Conservation (phyloP, 2,113 vertebrate species). For the Scolopax mira region DNA sequence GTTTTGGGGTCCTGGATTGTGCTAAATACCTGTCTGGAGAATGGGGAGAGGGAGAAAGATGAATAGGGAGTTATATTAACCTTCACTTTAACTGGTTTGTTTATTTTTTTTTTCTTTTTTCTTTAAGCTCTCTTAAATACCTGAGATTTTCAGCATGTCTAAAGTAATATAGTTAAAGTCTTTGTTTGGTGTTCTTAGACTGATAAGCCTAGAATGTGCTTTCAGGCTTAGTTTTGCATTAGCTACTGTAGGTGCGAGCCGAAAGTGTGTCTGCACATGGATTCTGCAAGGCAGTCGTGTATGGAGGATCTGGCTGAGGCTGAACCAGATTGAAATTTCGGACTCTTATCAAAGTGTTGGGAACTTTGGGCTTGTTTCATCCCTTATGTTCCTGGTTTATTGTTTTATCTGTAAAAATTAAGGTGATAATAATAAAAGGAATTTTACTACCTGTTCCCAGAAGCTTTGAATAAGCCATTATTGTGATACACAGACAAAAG, state of each 20-base stretch:
- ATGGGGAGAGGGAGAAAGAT: background rate
- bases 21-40: background rate
- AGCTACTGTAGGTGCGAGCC: background rate
- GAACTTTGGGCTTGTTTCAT: background rate
- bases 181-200: background rate
- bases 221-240: background rate
- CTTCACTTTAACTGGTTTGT: background rate
- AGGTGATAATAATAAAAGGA: background rate
- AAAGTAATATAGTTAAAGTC: background rate
- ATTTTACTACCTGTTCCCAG: background rate
- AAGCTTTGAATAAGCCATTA: background rate
- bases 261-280: background rate
- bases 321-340: background rate
- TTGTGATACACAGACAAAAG: background rate
- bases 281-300: background rate
- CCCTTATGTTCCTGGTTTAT: background rate
- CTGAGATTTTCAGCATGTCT: background rate
- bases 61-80: background rate
- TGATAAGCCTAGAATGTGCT: background rate
- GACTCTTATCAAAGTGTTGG: background rate
- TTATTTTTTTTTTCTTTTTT: too few relatives aligned
- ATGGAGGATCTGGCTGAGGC: background rate
- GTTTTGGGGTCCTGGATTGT: background rate
- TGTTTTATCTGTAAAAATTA: background rate
- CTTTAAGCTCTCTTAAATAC: background rate